Conservation (phyloP, 2,888 invertebrate genomes). For the Epistrophe grossulariae region DNA sequence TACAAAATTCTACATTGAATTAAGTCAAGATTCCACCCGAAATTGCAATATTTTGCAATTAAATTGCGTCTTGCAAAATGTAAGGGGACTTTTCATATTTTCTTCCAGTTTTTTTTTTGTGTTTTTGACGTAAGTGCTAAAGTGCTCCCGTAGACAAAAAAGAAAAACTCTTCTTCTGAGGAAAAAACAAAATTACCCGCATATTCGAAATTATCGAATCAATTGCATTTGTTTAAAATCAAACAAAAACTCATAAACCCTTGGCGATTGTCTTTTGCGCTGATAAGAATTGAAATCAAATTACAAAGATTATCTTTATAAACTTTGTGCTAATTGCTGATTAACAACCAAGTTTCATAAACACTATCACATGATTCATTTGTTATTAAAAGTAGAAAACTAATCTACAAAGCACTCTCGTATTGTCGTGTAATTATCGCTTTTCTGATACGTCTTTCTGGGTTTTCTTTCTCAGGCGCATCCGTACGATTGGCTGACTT, state of each 20-base stretch:
- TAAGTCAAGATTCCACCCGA: not conserved
- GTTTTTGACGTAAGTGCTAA: slow-evolving; percentile 69
- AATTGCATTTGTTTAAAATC: not conserved
- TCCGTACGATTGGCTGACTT: slow-evolving; percentile 48
- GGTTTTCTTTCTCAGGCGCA: slow-evolving; percentile 37
- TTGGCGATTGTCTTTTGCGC: not conserved
- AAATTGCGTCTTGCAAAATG: slow-evolving; percentile 62
- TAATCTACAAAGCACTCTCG: not conserved
- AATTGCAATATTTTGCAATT: slow-evolving; percentile 48
- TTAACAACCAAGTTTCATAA: slow-evolving; percentile 45
- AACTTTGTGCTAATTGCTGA: slow-evolving; percentile 58
- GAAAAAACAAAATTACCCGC: slow-evolving; percentile 24
- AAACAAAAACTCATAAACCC: not conserved
- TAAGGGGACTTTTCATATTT: slow-evolving; percentile 52
- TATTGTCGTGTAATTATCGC: not conserved
- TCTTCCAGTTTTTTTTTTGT: not conserved
- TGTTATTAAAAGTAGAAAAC: slow-evolving; percentile 37
- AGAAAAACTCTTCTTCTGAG: not conserved
- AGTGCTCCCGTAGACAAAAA: slow-evolving; percentile 45
- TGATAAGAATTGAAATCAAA: slow-evolving; percentile 55
- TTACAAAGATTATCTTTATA: slow-evolving; percentile 35
- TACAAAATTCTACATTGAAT: not conserved
- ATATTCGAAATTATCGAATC: not conserved
- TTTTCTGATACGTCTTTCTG: slow-evolving; percentile 30
- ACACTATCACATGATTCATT: slow-evolving; percentile 53